Conservation (phyloP, 2,888 invertebrate species). For the Drepana falcataria region DNA sequence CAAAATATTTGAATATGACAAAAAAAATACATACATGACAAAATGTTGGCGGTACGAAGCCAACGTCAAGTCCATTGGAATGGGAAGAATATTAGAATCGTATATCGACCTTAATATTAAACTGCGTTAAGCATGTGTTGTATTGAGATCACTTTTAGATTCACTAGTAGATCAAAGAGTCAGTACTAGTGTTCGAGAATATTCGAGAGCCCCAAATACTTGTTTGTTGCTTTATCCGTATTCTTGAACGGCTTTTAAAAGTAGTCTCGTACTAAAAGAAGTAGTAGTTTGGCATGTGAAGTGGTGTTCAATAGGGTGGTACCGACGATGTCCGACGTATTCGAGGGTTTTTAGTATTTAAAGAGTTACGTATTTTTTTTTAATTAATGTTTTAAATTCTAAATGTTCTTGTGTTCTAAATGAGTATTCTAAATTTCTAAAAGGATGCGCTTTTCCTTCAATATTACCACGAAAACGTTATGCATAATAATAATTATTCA, state of each 20-base stretch:
- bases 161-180: not conserved
- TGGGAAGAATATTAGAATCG: not conserved
- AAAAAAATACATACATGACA: slow-evolving; percentile 1
- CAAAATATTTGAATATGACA: not conserved
- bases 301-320: too few relatives aligned
- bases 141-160: not conserved
- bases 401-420: too few relatives aligned
- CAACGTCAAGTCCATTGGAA: not conserved
- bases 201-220: not conserved
- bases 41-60: not conserved
- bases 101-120: not conserved
- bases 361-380: too few relatives aligned
- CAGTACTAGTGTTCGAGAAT: not conserved
- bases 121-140: not conserved
- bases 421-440: too few relatives aligned
- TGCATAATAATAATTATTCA: too few relatives aligned
- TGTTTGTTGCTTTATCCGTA: not conserved
- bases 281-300: too few relatives aligned
- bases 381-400: too few relatives aligned
- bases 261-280: not conserved
- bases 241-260: not conserved
- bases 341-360: too few relatives aligned
- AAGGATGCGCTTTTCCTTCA: too few relatives aligned
- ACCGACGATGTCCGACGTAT: too few relatives aligned
- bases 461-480: too few relatives aligned